These are phyloP conservation scores for Thymallus thymallus DNA, from an alignment of 2,113 vertebrate species.

Conservation along the genomic window DNA sequence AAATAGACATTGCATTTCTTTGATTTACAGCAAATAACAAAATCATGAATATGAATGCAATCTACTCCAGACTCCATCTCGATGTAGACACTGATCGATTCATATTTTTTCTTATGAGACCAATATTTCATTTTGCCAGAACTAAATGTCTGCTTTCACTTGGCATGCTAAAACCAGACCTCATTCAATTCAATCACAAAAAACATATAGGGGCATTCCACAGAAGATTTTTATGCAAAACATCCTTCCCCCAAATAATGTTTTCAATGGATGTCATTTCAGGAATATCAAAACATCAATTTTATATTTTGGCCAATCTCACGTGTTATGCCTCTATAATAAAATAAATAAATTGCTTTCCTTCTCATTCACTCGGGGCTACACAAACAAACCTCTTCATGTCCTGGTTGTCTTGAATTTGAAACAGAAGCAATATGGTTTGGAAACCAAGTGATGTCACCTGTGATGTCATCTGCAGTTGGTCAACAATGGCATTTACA, in stretches of 20 bases:
- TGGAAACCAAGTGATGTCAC: background rate
- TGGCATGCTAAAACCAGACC: background rate
- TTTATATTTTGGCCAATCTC: no score
- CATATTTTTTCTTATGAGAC: background rate
- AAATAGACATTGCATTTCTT: slow-evolving; percentile 1
- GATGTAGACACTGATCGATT: background rate
- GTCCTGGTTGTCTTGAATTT: background rate
- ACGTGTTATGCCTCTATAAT: no score
- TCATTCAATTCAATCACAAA: background rate
- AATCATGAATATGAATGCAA: background rate
- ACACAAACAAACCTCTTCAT: background rate
- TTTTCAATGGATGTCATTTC: no score
- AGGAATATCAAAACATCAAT: no score
- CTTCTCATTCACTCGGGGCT: background rate
- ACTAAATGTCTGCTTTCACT: background rate
- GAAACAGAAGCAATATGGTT: background rate
- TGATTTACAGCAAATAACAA: slow-evolving; percentile 4
- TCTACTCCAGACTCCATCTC: background rate
- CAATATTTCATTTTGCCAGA: no score
- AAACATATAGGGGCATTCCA: no score
- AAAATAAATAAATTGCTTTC: background rate
- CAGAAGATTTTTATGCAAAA: no score
- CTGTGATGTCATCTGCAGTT: no score
- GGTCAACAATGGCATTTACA: no score
- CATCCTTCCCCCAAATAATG: no score